Evolutionary conservation across 2,797 vertebrate species (phyloP).

Genomic region (Anguilla megastoma): DNA sequence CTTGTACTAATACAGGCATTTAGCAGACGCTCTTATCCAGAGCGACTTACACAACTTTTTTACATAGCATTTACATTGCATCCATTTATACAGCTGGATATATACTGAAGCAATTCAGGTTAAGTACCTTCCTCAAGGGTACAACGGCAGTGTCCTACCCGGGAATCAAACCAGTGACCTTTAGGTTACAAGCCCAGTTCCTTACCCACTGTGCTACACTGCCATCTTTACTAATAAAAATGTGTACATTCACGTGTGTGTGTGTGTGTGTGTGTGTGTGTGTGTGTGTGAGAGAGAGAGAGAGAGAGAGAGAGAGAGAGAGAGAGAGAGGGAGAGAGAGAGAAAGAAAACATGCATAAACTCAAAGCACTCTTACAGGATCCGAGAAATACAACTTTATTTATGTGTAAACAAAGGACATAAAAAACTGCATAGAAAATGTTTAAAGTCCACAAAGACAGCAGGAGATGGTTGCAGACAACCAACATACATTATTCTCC

Average conservation of each 20-base stretch:
- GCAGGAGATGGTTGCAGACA: slow-evolving; percentile 81
- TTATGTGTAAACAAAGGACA: slow-evolving; percentile 78
- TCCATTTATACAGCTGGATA: too few species aligned
- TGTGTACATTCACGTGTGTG: background rate
- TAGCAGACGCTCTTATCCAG: too few species aligned
- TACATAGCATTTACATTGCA: too few species aligned
- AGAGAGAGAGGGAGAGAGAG: background rate
- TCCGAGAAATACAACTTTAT: slow-evolving; percentile 90
- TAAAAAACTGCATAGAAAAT: slow-evolving; percentile 97
- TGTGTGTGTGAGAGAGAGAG: background rate
- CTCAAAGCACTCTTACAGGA: slow-evolving; percentile 44
- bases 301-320: background rate
- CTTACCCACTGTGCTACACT: too few species aligned
- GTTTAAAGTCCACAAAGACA: slow-evolving; percentile 98
- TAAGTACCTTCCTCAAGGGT: too few species aligned
- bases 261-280: background rate
- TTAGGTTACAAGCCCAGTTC: too few species aligned
- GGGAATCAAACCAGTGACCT: too few species aligned
- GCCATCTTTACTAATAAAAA: background rate
- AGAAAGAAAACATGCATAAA: slow-evolving; percentile 14
- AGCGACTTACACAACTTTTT: too few species aligned
- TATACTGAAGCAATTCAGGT: too few species aligned
- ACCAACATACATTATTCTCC: slow-evolving; percentile 77
- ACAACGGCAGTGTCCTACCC: too few species aligned
- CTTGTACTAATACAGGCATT: too few species aligned